These are phyloP conservation scores for Lithobates pipiens DNA, from an alignment of 2,797 vertebrate species.

Conservation along the genomic window DNA sequence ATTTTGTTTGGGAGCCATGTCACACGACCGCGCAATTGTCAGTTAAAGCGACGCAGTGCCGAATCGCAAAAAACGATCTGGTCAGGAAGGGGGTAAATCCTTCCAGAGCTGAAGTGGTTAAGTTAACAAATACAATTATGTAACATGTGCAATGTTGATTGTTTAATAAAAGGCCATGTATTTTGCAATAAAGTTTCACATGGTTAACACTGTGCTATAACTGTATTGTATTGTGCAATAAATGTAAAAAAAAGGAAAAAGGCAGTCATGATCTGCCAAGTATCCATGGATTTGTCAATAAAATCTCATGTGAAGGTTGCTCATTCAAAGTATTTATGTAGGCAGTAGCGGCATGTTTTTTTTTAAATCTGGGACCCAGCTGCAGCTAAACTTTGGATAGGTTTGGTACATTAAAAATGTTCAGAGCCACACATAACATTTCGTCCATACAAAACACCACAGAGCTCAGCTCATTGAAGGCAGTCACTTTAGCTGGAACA, in stretches of 20 bases:
- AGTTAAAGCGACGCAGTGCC: too few species aligned
- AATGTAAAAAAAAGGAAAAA: neutral
- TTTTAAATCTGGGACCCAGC: conserved; percentile 20
- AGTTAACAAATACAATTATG: too few species aligned
- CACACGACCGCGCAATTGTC: too few species aligned
- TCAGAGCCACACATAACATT: conserved; percentile 4
- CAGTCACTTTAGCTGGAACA: neutral
- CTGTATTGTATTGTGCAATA: conserved; percentile 7
- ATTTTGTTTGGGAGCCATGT: too few species aligned
- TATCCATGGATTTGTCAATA: conserved; percentile 26
- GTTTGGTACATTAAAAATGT: conserved; percentile 9
- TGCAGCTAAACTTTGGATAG: conserved; percentile 14
- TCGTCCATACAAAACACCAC: neutral
- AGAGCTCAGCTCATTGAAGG: neutral
- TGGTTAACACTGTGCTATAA: conserved; percentile 12
- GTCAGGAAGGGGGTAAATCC: too few species aligned
- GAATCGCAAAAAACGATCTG: too few species aligned
- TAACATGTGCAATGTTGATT: too few species aligned
- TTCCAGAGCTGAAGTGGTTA: too few species aligned
- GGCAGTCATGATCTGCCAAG: conserved; percentile 22
- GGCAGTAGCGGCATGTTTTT: conserved; percentile 22
- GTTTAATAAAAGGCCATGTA: too few species aligned
- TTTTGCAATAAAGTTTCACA: too few species aligned
- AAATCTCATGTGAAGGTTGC: conserved; percentile 12
- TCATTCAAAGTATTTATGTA: conserved; percentile 37